Evolutionary conservation across 1,140 invertebrate species (phyloP).

Genomic region (Drosophila lacertosa): DNA sequence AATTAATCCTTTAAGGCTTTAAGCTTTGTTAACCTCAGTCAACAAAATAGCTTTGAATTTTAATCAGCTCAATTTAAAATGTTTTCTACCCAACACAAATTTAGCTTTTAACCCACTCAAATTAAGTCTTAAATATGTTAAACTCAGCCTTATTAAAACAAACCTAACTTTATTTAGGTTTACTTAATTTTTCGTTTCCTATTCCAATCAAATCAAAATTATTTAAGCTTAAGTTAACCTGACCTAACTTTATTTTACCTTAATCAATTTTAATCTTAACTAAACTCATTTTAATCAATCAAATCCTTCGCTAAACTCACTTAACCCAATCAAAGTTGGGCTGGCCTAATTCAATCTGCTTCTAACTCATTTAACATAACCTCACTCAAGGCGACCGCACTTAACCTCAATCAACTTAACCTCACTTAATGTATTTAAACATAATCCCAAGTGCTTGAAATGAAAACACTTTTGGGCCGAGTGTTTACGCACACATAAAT

Average conservation of each 20-base stretch:
- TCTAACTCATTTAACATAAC: neutral
- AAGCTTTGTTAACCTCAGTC: no score
- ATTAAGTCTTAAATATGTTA: no score
- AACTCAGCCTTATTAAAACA: no score
- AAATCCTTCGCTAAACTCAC: neutral
- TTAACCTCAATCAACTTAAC: slow-evolving; percentile 1
- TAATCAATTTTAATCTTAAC: neutral
- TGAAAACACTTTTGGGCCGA: neutral
- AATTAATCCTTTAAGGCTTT: no score
- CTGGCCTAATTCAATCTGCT: neutral
- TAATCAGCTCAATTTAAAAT: no score
- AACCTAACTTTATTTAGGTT: no score
- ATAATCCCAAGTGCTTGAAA: slow-evolving; percentile 2
- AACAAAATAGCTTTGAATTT: no score
- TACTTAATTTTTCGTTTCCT: no score
- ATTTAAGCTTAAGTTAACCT: neutral
- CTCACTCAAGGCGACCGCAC: neutral
- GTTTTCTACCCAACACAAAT: no score
- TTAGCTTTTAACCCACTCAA: no score
- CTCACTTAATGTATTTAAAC: neutral
- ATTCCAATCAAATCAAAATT: no score
- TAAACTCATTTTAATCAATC: neutral
- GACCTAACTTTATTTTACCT: neutral
- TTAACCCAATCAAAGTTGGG: neutral
- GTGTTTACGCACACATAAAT: slow-evolving; percentile 34